Conservation (phyloP, 2,113 vertebrate species). For the Brachypteracias leptosomus region DNA sequence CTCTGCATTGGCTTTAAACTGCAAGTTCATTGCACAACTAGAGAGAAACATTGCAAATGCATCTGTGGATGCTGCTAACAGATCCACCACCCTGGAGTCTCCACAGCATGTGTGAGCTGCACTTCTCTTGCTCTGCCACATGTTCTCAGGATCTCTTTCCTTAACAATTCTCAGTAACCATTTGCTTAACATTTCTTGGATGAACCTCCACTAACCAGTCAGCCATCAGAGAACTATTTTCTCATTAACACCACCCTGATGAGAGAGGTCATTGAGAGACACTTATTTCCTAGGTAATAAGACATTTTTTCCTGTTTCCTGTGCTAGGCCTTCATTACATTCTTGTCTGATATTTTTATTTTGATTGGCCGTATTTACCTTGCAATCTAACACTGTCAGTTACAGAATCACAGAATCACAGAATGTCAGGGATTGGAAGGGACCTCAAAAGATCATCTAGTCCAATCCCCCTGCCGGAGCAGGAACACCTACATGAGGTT, state of each 20-base stretch:
- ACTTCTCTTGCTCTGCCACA: neutral
- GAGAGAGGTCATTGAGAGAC: neutral
- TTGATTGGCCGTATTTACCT: neutral
- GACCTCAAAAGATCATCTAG: too few relatives aligned
- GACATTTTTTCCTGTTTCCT: neutral
- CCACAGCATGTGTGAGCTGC: accelerated
- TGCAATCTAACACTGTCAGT: neutral
- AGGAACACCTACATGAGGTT: too few relatives aligned
- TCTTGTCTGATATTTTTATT: neutral
- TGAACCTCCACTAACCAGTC: neutral
- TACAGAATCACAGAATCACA: too few relatives aligned
- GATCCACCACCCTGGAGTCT: neutral
- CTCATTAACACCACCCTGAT: neutral
- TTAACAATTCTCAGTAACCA: neutral
- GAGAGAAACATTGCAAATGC: neutral
- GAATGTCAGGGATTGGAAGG: too few relatives aligned
- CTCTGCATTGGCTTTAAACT: neutral
- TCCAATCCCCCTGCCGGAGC: too few relatives aligned
- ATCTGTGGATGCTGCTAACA: neutral
- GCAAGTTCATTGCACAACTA: neutral
- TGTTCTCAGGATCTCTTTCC: neutral
- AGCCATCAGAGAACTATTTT: neutral
- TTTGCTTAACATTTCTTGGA: neutral
- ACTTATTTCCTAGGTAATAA: neutral
- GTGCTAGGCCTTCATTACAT: neutral